Evolutionary conservation across 2,888 invertebrate genomes (phyloP).

Genomic region (Pollenia griseotomentosa): DNA sequence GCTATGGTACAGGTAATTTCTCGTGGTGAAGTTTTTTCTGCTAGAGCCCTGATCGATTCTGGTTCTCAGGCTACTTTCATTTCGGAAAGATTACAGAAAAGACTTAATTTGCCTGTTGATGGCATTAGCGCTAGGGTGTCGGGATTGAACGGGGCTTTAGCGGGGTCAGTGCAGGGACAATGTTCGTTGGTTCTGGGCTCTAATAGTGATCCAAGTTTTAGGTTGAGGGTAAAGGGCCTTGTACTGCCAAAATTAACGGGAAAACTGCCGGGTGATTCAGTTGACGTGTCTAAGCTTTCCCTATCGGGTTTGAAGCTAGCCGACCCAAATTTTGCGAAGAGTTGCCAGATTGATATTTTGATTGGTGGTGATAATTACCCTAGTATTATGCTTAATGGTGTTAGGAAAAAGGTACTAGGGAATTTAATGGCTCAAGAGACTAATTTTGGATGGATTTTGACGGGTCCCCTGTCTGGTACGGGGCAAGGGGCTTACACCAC

Average conservation of each 20-base stretch:
- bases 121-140: not conserved
- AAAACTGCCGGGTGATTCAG: too few species aligned
- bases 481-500: not conserved
- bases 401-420: not conserved
- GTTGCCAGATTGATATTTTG: too few species aligned
- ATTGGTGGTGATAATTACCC: too few species aligned
- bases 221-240: too few species aligned
- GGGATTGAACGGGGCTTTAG: not conserved
- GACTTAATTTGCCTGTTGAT: not conserved
- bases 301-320: too few species aligned
- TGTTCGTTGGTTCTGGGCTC: not conserved
- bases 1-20: not conserved
- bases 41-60: not conserved
- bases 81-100: not conserved
- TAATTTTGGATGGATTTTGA: not conserved
- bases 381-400: not conserved
- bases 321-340: too few species aligned
- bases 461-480: not conserved
- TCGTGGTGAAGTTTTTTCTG: not conserved
- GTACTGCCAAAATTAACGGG: too few species aligned
- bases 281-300: too few species aligned
- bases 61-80: not conserved
- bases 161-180: not conserved
- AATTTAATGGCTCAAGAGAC: not conserved
- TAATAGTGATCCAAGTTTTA: too few species aligned